Evolutionary conservation across 2,797 vertebrate species (phyloP), one percentile per base, ranked within the genome.

Genomic region (Dendrocincla fuliginosa): DNA sequence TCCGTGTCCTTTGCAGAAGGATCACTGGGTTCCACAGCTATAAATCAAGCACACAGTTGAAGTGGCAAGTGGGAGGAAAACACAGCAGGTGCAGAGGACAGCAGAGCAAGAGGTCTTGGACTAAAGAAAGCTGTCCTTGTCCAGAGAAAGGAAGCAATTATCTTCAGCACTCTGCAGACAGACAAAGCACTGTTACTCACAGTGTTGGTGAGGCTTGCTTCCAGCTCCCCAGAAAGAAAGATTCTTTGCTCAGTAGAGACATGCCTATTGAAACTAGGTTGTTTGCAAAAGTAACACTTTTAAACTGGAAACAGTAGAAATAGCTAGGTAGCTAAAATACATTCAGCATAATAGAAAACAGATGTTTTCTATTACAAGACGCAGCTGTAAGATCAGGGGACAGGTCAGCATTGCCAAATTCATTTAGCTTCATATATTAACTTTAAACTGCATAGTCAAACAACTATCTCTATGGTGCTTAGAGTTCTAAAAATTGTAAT

Each of bases 81-180:
- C 79, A 82, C 69, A 85, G 90, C 92, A 94, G 89, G 65, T 92
- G 76, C 73, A 92, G 57, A 71, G 76, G 22, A 69, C 57, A 90
- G 39, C 32, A 82, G 76, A 87, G 60, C 25, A 68, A 60, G 44
- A 2, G 3, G 25, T 68, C 46, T 33, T 37, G 25, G 41, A 56
- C n/a, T 59, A 30, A 55, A 94, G 76, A 89, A 93, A 80, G 74
- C 59, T 59, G 33, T 74, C 50, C 73, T 93, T 93, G 87, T 94
- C 78, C 70, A 75, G 35, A 44, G 39, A 87, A 92, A 59, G 56
- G 71, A 85, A 83, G 79, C 32, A 64, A 69, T 89, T 92, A 57
- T 65, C 65, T 89, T 60, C 69, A 87, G 50, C 42, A 20, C 11
- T 57, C 68, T 52, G 75, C 27, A 78, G 57, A 77, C 67, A 93